Base-by-base conservation (phyloP, 2,113 vertebrate species). In the Opisthocomus hoazin region DNA sequence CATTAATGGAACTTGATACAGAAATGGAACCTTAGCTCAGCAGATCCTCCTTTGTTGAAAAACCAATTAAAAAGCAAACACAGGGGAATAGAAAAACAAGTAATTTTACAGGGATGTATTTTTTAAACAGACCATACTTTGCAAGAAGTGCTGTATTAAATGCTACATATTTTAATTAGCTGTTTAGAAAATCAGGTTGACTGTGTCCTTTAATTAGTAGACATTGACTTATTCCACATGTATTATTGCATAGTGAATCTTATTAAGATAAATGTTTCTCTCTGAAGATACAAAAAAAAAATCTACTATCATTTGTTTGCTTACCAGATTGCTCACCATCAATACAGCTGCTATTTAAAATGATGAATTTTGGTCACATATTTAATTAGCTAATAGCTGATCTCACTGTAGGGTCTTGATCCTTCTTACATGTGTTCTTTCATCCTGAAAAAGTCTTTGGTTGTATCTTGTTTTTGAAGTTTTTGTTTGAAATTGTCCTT, bases 361-460 rank as follows among this genome's bases (percentile, higher is more conserved):
- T 96, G 93, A 96, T 95, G 89, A 92, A 96, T 97, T 97, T 97
- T 97, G 97, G 94, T 96, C 94, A 97, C 94, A 97, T 97, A 96
- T 97, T 96, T 97, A 97, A 97, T 96, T 95, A 97, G 94, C 93
- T 97, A 97, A 96, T 97, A 96, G 96, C 95, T 96, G 96, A 95
- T 97, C 93, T 97, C 90, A 84, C 88, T 96, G 81, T 93, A 89
- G 76, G 86, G 97, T 97, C 93, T 89, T 93, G 96, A 96, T 96
- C 95, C 66, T 96, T 63, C 76, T 96, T 93, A 71, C 63, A 81
- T 68, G 86, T 92, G 64, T 94, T 91, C 90, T 97, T 96, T 97
- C 93, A 94, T 95, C 96, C 83, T 91, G 74, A 81, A 93, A 95
- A 95, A 89, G 87, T 95, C 95, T 96, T 96, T 92, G 84, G 93